A percentile compares a stretch with the other conserved stretches of the same genome.
Conservation (phyloP, 2,113 vertebrate genomes). For the Illadopsis cleaveri region DNA sequence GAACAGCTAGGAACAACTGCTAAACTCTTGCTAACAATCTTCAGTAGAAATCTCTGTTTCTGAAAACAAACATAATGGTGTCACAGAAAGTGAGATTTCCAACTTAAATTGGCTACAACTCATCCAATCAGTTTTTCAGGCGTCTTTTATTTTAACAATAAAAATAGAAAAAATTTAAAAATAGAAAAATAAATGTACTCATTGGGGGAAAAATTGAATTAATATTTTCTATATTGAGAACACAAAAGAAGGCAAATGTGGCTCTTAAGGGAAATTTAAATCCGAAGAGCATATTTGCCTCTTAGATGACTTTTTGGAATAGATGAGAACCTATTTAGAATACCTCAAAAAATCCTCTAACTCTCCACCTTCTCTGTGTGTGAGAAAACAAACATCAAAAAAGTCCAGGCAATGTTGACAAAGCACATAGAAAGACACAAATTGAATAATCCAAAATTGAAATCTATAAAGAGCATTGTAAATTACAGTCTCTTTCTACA, state of each 20-base stretch:
- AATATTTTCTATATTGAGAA: not conserved
- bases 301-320: not conserved
- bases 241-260: not conserved
- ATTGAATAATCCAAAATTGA: conserved; percentile 8
- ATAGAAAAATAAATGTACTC: not conserved
- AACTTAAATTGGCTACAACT: not conserved
- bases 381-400: not conserved
- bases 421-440: conserved; percentile 10
- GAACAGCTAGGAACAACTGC: not conserved
- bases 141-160: not conserved
- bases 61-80: not conserved
- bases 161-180: too few relatives aligned
- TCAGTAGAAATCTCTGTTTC: not conserved
- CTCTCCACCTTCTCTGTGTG: not conserved
- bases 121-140: not conserved
- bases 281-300: not conserved
- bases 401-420: not conserved
- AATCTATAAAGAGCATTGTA: not conserved
- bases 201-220: not conserved
- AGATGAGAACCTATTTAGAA: not conserved
- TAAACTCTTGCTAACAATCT: not conserved
- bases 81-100: not conserved
- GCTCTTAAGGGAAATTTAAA: not conserved
- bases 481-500: not conserved
- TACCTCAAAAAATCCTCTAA: not conserved